phyloP scores from a whole-genome alignment of 2,113 vertebrate genomes.

The Sinocyclocheilus anshuiensis region DNA sequence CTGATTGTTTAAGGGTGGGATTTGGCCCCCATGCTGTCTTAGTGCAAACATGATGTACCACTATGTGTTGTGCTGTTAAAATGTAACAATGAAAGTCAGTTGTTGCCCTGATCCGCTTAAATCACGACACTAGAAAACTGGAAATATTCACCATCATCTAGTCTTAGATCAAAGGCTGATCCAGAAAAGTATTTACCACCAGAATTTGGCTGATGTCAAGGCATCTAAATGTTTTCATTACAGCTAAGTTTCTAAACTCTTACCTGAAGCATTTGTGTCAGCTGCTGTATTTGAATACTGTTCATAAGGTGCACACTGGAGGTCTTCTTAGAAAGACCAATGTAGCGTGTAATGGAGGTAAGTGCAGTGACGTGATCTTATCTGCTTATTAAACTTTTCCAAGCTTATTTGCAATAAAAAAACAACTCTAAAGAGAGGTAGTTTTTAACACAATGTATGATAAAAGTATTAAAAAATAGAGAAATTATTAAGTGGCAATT shows the following conservation, averaged over 20 bases:
- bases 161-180: no score
- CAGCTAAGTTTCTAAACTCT: not conserved
- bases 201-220: not conserved
- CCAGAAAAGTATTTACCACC: not conserved
- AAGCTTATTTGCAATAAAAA: not conserved
- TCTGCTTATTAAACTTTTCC: not conserved
- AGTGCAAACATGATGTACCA: not conserved
- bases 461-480: not conserved
- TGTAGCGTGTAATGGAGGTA: not conserved
- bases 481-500: no score
- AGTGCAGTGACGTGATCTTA: not conserved
- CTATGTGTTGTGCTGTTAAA: not conserved
- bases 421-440: no score
- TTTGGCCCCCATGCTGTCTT: not conserved
- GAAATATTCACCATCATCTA: not conserved
- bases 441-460: no score
- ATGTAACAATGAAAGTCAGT: not conserved
- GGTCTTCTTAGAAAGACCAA: conserved; percentile 1
- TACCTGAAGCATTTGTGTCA: not conserved
- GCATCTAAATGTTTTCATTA: not conserved
- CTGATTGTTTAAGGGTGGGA: not conserved
- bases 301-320: not conserved
- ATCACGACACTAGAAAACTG: not conserved
- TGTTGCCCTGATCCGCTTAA: not conserved
- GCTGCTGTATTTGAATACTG: not conserved